A percentile compares a stretch with the other conserved stretches of the same genome.
Conservation (phyloP, 2,888 invertebrate species). For the Plagodis dolabraria region DNA sequence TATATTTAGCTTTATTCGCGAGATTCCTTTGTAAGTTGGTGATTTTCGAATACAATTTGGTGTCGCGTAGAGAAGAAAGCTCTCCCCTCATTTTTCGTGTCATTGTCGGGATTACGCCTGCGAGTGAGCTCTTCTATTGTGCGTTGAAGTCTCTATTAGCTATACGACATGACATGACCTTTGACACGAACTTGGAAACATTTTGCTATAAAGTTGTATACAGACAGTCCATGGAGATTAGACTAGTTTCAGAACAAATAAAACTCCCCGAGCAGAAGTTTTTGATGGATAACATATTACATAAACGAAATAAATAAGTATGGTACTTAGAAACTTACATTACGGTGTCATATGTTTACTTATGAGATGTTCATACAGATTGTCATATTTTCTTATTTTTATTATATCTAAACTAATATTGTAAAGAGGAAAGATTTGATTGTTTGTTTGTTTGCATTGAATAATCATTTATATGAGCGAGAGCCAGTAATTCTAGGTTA, state of each 20-base stretch:
- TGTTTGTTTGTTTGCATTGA: no score
- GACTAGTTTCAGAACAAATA: not conserved
- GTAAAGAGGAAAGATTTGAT: no score
- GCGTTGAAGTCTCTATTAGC: conserved; percentile 31
- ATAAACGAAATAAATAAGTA: no score
- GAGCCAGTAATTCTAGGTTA: no score
- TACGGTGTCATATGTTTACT: no score
- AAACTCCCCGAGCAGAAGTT: conserved; percentile 15
- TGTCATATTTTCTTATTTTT: no score
- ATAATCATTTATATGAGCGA: no score
- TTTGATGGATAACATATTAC: conserved; percentile 16
- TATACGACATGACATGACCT: conserved; percentile 4
- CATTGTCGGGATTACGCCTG: conserved; percentile 18
- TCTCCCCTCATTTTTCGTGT: conserved; percentile 8
- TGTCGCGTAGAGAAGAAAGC: conserved; percentile 4
- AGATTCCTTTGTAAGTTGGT: conserved; percentile 37
- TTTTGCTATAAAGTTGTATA: not conserved
- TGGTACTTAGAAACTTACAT: no score
- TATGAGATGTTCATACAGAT: no score
- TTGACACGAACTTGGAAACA: conserved; percentile 3
- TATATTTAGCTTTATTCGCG: conserved; percentile 45
- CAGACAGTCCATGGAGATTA: conserved; percentile 7
- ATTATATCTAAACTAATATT: no score
- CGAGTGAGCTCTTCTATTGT: conserved; percentile 19
- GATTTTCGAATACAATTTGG: conserved; percentile 27